These are phyloP conservation scores for Darevskia mixta DNA, from an alignment of 2,797 vertebrate genomes.

Conservation along the genomic window DNA sequence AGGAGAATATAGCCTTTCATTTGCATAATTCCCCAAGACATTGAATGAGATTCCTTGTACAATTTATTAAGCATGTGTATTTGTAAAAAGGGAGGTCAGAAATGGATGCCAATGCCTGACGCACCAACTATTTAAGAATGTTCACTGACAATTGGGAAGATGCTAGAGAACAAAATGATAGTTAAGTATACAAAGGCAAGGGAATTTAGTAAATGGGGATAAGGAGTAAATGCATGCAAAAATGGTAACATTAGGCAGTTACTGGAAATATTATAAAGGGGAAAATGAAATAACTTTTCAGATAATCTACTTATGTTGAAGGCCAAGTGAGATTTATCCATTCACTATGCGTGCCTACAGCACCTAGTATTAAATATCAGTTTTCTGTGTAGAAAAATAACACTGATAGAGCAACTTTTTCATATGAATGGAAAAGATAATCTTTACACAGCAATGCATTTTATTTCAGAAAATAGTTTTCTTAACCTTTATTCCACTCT, in stretches of 20 bases:
- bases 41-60: slow-evolving; percentile 58
- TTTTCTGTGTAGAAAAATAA: neutral
- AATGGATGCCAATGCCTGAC: neutral
- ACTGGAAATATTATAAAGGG: neutral
- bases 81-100: slow-evolving; percentile 6
- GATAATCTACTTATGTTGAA: neutral
- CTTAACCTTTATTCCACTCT: neutral
- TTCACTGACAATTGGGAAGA: slow-evolving; percentile 33
- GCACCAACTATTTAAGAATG: slow-evolving; percentile 6
- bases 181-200: neutral
- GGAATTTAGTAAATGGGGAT: neutral
- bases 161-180: neutral
- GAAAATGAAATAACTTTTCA: slow-evolving; percentile 7
- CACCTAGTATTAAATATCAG: neutral
- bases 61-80: neutral
- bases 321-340: neutral
- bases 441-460: neutral
- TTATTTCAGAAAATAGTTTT: neutral
- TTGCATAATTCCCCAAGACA: slow-evolving; percentile 59
- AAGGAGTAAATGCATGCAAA: neutral
- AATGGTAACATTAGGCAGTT: neutral
- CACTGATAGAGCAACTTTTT: neutral
- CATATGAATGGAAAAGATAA: neutral
- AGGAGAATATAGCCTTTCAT: slow-evolving; percentile 60
- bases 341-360: neutral